Percentiles rank a stretch among this genome's conserved stretches.
These are phyloP conservation scores for Drosophila flavopinicola DNA, from an alignment of 2,888 invertebrate species.

Conservation along the genomic window DNA sequence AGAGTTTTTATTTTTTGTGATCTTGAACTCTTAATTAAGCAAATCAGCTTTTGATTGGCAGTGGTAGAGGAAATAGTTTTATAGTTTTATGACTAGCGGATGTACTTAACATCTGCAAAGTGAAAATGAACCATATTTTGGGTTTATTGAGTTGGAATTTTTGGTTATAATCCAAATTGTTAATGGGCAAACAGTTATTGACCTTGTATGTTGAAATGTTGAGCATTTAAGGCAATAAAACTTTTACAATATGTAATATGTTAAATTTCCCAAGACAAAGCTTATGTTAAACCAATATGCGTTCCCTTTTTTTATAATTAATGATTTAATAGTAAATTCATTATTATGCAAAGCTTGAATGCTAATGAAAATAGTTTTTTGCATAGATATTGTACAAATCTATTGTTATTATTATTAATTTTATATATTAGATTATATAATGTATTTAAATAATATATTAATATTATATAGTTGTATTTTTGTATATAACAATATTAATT, in stretches of 20 bases:
- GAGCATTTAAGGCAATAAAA: slow-evolving; percentile 3
- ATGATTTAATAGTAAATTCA: slow-evolving; percentile 27
- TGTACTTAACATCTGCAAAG: slow-evolving; percentile 41
- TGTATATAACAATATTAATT: too few species aligned
- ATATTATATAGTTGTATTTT: too few species aligned
- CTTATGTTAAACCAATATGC: slow-evolving; percentile 24
- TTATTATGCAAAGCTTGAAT: slow-evolving; percentile 19
- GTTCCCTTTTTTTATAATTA: slow-evolving; percentile 41
- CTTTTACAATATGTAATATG: slow-evolving; percentile 12
- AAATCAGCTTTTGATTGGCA: slow-evolving; percentile 51
- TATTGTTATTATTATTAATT: background rate
- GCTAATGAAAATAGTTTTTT: slow-evolving; percentile 17
- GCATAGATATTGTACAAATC: slow-evolving; percentile 1
- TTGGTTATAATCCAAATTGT: slow-evolving; percentile 2
- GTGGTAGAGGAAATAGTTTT: slow-evolving; percentile 43
- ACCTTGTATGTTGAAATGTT: slow-evolving; percentile 10
- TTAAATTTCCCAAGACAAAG: slow-evolving; percentile 11
- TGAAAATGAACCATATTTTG: slow-evolving; percentile 20
- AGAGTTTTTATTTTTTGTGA: slow-evolving; percentile 19
- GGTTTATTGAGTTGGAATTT: slow-evolving; percentile 8
- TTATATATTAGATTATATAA: background rate
- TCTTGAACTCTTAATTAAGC: slow-evolving; percentile 61
- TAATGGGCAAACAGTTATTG: slow-evolving; percentile 12
- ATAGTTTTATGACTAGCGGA: slow-evolving; percentile 51
- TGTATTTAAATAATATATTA: too few species aligned